phyloP scores from a whole-genome alignment of 2,113 vertebrate genomes.

The Notothenia rossii region DNA sequence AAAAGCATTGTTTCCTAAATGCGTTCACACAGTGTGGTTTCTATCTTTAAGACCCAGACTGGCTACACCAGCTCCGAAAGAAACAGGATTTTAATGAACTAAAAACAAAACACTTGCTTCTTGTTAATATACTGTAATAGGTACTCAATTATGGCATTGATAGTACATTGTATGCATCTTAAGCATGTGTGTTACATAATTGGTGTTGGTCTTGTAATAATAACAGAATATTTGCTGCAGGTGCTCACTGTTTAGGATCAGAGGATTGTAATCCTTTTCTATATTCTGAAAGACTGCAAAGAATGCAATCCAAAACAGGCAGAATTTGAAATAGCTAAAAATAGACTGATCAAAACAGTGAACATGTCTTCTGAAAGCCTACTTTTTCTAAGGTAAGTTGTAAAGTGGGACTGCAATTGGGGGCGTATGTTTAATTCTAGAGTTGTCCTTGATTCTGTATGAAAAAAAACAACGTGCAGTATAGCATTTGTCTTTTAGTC shows the following conservation, averaged over 20 bases:
- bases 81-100: background rate
- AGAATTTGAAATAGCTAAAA: constrained; percentile 29
- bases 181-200: background rate
- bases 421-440: background rate
- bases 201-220: background rate
- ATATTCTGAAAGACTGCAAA: too few relatives aligned
- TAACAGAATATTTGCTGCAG: background rate
- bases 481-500: background rate
- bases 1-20: background rate
- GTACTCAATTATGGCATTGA: background rate
- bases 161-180: background rate
- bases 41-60: background rate
- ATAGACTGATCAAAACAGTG: constrained; percentile 25
- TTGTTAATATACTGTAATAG: background rate
- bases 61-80: constrained; percentile 14
- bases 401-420: background rate
- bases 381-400: background rate
- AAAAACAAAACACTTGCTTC: background rate
- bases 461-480: background rate
- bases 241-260: background rate
- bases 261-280: background rate
- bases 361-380: background rate
- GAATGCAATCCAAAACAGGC: background rate
- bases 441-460: background rate
- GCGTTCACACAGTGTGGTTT: background rate